Conservation (phyloP, 1,140 invertebrate species). For the Trichomalopsis sarcophagae region DNA sequence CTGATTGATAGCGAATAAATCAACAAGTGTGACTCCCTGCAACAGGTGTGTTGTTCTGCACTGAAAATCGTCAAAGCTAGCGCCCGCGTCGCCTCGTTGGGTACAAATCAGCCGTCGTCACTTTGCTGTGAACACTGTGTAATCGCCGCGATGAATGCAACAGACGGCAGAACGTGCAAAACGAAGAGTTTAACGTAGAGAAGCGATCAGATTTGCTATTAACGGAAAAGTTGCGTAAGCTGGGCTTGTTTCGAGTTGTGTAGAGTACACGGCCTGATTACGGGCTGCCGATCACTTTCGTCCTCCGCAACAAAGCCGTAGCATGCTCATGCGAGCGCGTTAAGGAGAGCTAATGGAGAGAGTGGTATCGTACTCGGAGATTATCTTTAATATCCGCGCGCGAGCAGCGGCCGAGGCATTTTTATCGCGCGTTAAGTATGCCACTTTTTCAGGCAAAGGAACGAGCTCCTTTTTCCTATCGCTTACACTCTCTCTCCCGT, state of each 20-base stretch:
- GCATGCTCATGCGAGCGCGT: conserved; percentile 20
- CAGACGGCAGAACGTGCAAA: neutral
- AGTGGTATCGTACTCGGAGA: neutral
- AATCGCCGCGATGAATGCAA: neutral
- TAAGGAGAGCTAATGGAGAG: conserved; percentile 18
- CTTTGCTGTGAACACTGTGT: neutral
- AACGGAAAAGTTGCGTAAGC: conserved; percentile 2
- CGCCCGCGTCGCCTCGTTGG: no score
- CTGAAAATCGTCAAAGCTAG: no score
- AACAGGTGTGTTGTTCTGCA: no score
- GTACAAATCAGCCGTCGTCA: neutral
- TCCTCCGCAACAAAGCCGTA: neutral
- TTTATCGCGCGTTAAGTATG: neutral
- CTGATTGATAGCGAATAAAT: no score
- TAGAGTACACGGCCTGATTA: neutral
- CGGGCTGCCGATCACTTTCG: conserved; percentile 24
- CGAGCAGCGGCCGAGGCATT: neutral
- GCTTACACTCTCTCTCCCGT: neutral
- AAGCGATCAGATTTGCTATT: conserved; percentile 12
- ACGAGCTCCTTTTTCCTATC: neutral
- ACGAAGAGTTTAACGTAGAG: conserved; percentile 19
- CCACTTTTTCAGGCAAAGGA: conserved; percentile 17
- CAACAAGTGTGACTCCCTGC: no score
- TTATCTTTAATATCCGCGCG: conserved; percentile 18
- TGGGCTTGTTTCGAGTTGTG: neutral